Evolutionary conservation across 2,113 vertebrate genomes (phyloP), one percentile per base, ranked within the genome.

Genomic region (Gallinago jamesoni): DNA sequence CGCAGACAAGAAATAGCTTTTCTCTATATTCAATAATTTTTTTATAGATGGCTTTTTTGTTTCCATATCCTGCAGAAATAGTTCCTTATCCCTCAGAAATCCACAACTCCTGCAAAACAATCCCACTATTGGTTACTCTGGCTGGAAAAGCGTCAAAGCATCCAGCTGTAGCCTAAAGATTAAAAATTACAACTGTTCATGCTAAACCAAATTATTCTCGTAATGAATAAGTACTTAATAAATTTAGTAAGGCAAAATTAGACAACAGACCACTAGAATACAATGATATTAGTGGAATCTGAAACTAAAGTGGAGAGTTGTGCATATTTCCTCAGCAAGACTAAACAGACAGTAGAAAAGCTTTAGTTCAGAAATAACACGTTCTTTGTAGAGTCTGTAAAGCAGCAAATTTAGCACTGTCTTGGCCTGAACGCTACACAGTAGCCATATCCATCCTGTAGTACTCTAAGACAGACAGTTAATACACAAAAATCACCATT

Each of bases 401-500:
- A 39, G 57, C 69, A 87, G 62, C 31, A 91, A 84, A 21, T 45
- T 75, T 55, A 87, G 74, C 48, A 72, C 20, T 14, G 8, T 81
- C 74, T 73, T 23, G 21, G 67, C 50, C 55, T 59, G 41, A 79
- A 77, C 13, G 47, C 39, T 56, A 37, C 50, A 66, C 2, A 0
- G 39, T 2, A 78, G 53, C 45, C 10, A 82, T 14, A 72, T 64
- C 53, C 23, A 66, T 12, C 28, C 48, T 43, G 55, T 21, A 72
- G 31, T 41, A 41, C 16, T 41, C 41, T 56, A 78, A 79, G 10
- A 63, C 25, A 52, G 33, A 6, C 31, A 59, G 53, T 57, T 66
- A 64, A 84, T 12, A 64, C 21, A 30, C 23, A 84, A 95, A 94
- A 86, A 90, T 52, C 95, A 99, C 98, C 98, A 72, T 98, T 99